phyloP scores from a whole-genome alignment of 2,888 invertebrate species.

The Trichacis sp. region DNA sequence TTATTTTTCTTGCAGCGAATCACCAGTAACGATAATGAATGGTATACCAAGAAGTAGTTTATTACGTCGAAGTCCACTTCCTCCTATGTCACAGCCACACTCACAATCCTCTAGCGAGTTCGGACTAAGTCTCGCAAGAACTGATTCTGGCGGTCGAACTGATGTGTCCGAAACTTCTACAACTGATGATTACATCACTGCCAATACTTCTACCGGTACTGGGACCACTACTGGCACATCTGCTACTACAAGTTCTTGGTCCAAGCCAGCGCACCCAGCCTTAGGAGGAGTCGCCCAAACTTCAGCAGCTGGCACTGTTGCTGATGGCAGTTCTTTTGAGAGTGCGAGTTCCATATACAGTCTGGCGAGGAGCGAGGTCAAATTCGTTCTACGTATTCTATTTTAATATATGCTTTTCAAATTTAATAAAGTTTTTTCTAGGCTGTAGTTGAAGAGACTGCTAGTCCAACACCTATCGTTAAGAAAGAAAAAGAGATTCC shows the following conservation, averaged over 20 bases:
- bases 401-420: too few relatives aligned
- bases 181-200: constrained; percentile 90
- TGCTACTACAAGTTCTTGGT: constrained; percentile 69
- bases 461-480: constrained; percentile 31
- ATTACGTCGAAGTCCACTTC: constrained; percentile 59
- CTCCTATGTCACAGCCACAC: constrained; percentile 60
- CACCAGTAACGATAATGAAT: constrained; percentile 51
- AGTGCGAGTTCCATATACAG: constrained; percentile 87
- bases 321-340: constrained; percentile 87
- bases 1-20: constrained; percentile 63
- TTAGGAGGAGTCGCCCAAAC: constrained; percentile 58
- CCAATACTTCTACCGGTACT: constrained; percentile 75
- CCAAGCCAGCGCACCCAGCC: constrained; percentile 68
- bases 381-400: not conserved
- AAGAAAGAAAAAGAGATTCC: constrained; percentile 57
- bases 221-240: constrained; percentile 69
- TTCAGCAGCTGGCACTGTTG: constrained; percentile 64
- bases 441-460: constrained; percentile 63
- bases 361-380: constrained; percentile 78
- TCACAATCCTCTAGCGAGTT: constrained; percentile 67
- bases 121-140: constrained; percentile 74
- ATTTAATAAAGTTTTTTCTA: too few relatives aligned
- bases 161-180: constrained; percentile 90
- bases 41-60: constrained; percentile 58
- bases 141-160: constrained; percentile 79